Base-by-base conservation (phyloP, 2,113 vertebrate species). In the Leptodactylus fuscus region DNA sequence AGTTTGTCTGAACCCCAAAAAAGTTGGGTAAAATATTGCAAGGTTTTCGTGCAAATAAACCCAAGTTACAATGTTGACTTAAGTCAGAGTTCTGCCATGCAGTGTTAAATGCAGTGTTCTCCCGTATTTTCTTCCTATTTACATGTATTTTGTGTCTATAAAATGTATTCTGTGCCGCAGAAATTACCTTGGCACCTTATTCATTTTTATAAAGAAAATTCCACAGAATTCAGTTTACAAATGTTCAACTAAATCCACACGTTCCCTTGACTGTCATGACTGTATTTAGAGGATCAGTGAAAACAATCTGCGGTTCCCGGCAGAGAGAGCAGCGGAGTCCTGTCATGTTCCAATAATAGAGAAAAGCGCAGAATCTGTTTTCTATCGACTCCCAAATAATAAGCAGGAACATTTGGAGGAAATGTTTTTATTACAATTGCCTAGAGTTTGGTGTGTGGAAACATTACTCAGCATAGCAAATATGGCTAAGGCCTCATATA, bases 321-420 rank as follows among this genome's bases (percentile, higher is more conserved):
- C 65, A 32, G 27, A 32, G 32, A 32, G 10, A 69, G 15, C 32
- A 36, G 16, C 32, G 18, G 16, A 10, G 16, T 20, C 22, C 34
- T 24, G 36, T 74, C 70, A 44, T 74, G 38, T 46, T 74, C 22
- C 38, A 74, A 46, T 74, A 74, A 74, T 8, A n/a, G n/a, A n/a
- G n/a, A n/a, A n/a, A 74, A n/a, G 5, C 36, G 12, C 22, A 1
- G 80, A 89, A 4, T 79, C 44, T 69, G 7, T 60, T 46, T 22
- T 49, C 81, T 1, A 62, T 46, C 44, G 67, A 34, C 49, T 80
- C 38, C 36, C n/a, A 24, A 20, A 20, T 79, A 44, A 74, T 38
- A 41, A 74, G 38, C 46, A n/a, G 73, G 36, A 74, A n/a, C 44
- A n/a, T n/a, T n/a, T n/a, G n/a, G n/a, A n/a, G n/a, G n/a, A n/a